Evolutionary conservation across 2,888 invertebrate species (phyloP), one percentile per base, ranked within the genome.

Genomic region (Parascotia fuliginaria): DNA sequence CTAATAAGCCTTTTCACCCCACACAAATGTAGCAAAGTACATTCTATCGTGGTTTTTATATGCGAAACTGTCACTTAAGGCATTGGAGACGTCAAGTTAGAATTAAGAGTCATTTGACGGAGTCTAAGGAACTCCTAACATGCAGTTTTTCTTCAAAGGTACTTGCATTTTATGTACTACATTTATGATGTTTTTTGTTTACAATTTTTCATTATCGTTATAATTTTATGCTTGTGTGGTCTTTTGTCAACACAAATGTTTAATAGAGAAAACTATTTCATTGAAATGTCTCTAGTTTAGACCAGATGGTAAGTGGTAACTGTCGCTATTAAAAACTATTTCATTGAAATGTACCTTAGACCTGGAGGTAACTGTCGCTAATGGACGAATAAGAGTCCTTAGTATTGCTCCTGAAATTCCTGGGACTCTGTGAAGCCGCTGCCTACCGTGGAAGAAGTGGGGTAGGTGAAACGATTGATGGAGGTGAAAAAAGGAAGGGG

Each of bases 101-200:
- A 79, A 78, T 79, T 76, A 78, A 75, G 71, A 73, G 73, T 67
- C 72, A 70, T 75, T 73, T 66, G 61, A 56, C 51, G 50, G 55
- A 68, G 60, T 55, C 68, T 65, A 46, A 46, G 59, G 64, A 62
- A 64, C 70, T 64, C 43, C 53, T 65, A 65, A 68, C 58, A 63
- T 60, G 60, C 49, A 46, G 55, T 69, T 65, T 70, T 65, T 60
- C 16, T 24, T 50, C 9, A 33, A 59, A 48, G 34, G 43, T 28
- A 42, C n/a, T 36, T 4, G 24, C 54, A 51, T 58, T 42, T 39
- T 60, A 53, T 61, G 27, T 55, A 42, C 45, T 46, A 48, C 37
- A 49, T 38, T 13, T 39, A 22, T 39, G 9, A 15, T 34, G 31
- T 40, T 36, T 16, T 31, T 31, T 24, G 3, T 14, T n/a, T 27